Percentiles rank a stretch among this genome's conserved stretches.
These are phyloP conservation scores for Ficedula albicollis DNA, from an alignment of 2,797 vertebrate species.

Conservation along the genomic window DNA sequence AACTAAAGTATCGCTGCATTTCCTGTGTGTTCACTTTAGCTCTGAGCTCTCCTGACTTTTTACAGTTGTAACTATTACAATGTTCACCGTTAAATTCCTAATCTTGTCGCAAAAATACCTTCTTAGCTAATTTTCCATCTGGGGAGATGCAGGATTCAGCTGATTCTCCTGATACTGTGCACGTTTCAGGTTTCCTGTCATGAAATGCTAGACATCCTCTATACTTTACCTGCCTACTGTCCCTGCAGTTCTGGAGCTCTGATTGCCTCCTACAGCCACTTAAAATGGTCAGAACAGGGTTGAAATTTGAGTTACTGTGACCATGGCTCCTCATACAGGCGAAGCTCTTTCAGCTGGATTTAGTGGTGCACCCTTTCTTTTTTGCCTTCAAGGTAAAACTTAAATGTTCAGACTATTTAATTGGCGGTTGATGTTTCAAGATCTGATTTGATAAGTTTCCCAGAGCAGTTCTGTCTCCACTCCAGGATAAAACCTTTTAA, in stretches of 20 bases:
- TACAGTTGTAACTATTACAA: neutral
- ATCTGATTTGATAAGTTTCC: neutral
- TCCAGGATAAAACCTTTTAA: neutral
- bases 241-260: neutral
- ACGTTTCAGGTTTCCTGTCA: neutral
- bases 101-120: neutral
- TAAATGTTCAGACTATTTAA: neutral
- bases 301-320: neutral
- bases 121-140: neutral
- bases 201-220: neutral
- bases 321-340: neutral
- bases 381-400: neutral
- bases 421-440: neutral
- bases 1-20: neutral
- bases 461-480: neutral
- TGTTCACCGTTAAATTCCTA: neutral
- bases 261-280: neutral
- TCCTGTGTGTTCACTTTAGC: neutral
- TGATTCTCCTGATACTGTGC: neutral
- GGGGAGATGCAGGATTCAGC: neutral
- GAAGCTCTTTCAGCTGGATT: neutral
- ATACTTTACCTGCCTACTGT: neutral
- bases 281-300: neutral
- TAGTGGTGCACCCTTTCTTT: neutral
- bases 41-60: neutral